phyloP scores from a whole-genome alignment of 1,140 invertebrate species.

The Carcinoscorpius rotundicauda region DNA sequence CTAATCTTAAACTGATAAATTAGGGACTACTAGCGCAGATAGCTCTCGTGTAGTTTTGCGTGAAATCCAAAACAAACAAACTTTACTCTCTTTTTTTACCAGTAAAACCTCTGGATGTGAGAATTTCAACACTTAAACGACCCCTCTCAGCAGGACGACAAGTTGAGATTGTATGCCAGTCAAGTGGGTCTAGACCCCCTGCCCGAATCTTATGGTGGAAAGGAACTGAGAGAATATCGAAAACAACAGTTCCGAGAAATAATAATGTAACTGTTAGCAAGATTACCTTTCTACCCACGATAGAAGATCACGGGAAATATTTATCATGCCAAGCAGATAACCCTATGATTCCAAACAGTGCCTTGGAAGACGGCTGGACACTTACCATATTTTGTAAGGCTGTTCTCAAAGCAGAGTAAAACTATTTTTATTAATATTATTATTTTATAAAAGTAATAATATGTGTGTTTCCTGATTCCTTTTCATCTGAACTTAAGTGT shows the following conservation, averaged over 20 bases:
- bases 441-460: no score
- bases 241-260: conserved; percentile 13
- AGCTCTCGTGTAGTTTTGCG: no score
- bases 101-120: conserved; percentile 67
- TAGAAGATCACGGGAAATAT: conserved; percentile 65
- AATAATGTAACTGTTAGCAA: conserved; percentile 23
- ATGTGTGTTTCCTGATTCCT: no score
- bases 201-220: conserved; percentile 78
- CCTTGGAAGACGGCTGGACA: conserved; percentile 19
- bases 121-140: conserved; percentile 48
- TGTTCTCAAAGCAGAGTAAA: not conserved
- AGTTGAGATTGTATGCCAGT: conserved; percentile 66
- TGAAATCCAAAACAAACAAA: no score
- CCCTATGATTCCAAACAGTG: conserved; percentile 32
- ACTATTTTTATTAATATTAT: no score
- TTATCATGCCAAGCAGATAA: conserved; percentile 72
- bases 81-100: conserved; percentile 14
- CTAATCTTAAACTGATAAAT: no score
- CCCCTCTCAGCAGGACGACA: conserved; percentile 56
- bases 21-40: no score
- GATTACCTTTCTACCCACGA: conserved; percentile 40
- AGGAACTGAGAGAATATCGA: conserved; percentile 6
- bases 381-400: conserved; percentile 24
- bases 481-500: no score
- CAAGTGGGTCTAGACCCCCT: conserved; percentile 65